Evolutionary conservation across 1,140 invertebrate genomes (phyloP), one percentile per base, ranked within the genome.

Genomic region (Zophobas morio): DNA sequence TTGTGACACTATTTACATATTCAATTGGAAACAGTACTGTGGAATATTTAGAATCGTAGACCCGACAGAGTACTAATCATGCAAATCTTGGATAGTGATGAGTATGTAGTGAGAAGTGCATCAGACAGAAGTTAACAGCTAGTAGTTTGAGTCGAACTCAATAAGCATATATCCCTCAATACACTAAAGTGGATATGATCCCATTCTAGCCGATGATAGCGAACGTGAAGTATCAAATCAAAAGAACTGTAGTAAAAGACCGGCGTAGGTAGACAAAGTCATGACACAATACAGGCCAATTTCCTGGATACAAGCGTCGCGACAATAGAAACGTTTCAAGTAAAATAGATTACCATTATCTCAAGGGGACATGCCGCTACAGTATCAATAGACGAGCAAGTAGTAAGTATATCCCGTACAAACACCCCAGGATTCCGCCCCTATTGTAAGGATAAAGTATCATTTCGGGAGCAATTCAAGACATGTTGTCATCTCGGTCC

Each of bases 381-480:
- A 51, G 71, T 78, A 78, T 78, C 77, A 74, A 78, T 71, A 47
- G 72, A 47, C 8, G 37, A 40, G 54, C 72, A 54, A 74, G 66
- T 72, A 56, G 75, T 76, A 70, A 70, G 39, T 63, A 73, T 57
- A 73, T 73, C 54, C 76, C 37, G 34, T 36, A 51, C 70, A 75
- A 74, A 78, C 77, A 78, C 77, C 72, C 72, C 57, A 35, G 42
- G 77, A 74, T 74, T 75, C 77, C 51, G 51, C 40, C 39, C 53
- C 72, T 60, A 74, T 78, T 78, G 77, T 78, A 56, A 32, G 57
- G 77, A 74, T 78, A 74, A 78, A 78, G 77, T 78, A 78, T 78
- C 77, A 78, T 74, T 78, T 78, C 51, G 60, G 63, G 36, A 51
- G 47, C 77, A 74, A 57, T 74, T 60, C 57, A 76, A 70, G 37